Base-by-base conservation (phyloP, 37 sponge, comb jelly and placozoan genomes). In the Halichondria panicea region DNA sequence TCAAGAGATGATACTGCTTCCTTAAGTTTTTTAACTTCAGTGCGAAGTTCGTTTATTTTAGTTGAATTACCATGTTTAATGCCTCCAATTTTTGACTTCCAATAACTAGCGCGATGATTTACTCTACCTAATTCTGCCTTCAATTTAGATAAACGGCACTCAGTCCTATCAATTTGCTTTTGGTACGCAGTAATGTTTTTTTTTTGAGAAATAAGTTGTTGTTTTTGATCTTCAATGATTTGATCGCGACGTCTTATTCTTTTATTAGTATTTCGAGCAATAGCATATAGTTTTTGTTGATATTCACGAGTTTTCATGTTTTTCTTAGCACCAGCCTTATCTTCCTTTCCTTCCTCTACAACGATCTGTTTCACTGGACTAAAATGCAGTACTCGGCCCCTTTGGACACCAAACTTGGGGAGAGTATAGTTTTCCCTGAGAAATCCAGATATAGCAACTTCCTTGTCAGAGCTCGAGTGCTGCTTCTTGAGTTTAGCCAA, bases 201-300 rank as follows among this genome's bases (percentile, higher is more conserved):
- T 36, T 50, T 22, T 34, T 73, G 74, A 5, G 22, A 24, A 30
- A 3, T 4, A 27, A 73, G 53, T 9, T 34, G 36, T 13, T 52
- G 27, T 56, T 15, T 73, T 53, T 73, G 74, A 22, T 73, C 58
- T 33, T 28, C 59, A 73, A 73, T 73, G 30, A 54, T 27, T 31
- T 46, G 4, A 21, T 73, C 74, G 3, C 39, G 25, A 34, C 74
- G 58, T 56, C 28, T 73, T 4, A 73, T 22, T 53, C 35, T 31
- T 70, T 70, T 70, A 30, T 70, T 70, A 3, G 71, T 36, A 70
- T 70, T 70, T 46, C 71, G 30, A 4, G 21, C 43, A n/a, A 43
- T 28, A n/a, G 71, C 71, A 30, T 70, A 70, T 50, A 70, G 40
- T 70, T 70, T 70, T 43, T 70, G 43, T 15, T 43, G 22, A 42